Base-by-base conservation (phyloP, 2,888 invertebrate genomes). In the Sceliomorpha sp. region DNA sequence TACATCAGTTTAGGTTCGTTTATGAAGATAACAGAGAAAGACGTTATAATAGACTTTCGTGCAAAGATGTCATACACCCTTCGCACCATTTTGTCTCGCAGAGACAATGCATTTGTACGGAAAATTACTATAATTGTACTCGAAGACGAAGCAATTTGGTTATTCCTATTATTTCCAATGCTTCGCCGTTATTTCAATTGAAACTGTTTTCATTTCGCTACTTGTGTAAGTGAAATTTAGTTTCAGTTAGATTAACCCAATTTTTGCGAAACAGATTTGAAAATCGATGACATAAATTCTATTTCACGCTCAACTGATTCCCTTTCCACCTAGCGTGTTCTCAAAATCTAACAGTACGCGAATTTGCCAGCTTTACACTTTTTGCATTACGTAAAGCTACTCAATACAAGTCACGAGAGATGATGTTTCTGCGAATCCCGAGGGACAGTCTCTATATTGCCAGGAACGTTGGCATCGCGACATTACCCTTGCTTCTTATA, bases 341-440 rank as follows among this genome's bases (percentile, higher is more conserved):
- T 39, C 37, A 47, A 27, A 66, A 66, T 56, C 66, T 50, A 37
- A 45, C 51, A 51, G 58, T 53, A 37, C 31, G 27, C 37, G 66
- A 51, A 51, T 58, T 44, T 59, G 66, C 66, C 58, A 40, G 58
- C 66, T 58, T 40, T 53, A 66, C 59, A 59, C 67, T 51, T 67
- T 59, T 67, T 53, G 51, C 40, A 59, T 67, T 59, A 47, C 67
- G 53, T 53, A 53, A 67, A 59, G 59, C 67, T 45, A 59, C 48
- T 34, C 59, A 59, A 66, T 64, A 51, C 48, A 66, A 58, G 66
- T 58, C 66, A 51, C 32, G 27, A 34, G 47, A 67, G 47, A 55
- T 48, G 36, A 67, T 53, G 37, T 53, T 14, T 59, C 59, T 48
- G 47, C 9, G 47, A 58, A n/a, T n/a, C n/a, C n/a, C n/a, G n/a